phyloP scores from a whole-genome alignment of 2,113 vertebrate species.

The Chaetorhynchus papuensis region DNA sequence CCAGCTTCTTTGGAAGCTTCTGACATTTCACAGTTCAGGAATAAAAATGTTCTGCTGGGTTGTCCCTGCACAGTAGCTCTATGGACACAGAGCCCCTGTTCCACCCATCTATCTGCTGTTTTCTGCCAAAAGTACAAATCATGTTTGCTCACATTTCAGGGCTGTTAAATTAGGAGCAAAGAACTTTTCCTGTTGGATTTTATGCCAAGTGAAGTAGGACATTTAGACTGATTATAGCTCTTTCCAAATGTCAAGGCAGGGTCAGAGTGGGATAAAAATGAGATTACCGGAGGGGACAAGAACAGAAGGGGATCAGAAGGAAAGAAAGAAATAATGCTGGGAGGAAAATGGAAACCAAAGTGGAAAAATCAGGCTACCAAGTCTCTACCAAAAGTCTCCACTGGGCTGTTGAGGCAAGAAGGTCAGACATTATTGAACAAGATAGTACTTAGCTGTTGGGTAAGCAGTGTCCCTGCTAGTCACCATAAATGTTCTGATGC shows the following conservation, averaged over 20 bases:
- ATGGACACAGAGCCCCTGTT: background rate
- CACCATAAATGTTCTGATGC: background rate
- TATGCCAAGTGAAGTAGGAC: background rate
- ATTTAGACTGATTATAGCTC: background rate
- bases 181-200: background rate
- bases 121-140: background rate
- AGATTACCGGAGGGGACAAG: background rate
- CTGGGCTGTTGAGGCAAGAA: background rate
- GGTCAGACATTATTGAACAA: background rate
- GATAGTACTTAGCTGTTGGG: background rate
- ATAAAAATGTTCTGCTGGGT: background rate
- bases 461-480: background rate
- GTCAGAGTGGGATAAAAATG: background rate
- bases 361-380: background rate
- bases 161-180: background rate
- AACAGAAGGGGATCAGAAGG: background rate
- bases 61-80: background rate
- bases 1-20: background rate
- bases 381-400: background rate
- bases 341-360: background rate
- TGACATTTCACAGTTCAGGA: background rate
- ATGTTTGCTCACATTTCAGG: slow-evolving; percentile 4
- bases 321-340: background rate
- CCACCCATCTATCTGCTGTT: background rate
- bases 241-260: background rate